Evolutionary conservation across 2,888 invertebrate species (phyloP).

Genomic region (Plagiodera versicolora): DNA sequence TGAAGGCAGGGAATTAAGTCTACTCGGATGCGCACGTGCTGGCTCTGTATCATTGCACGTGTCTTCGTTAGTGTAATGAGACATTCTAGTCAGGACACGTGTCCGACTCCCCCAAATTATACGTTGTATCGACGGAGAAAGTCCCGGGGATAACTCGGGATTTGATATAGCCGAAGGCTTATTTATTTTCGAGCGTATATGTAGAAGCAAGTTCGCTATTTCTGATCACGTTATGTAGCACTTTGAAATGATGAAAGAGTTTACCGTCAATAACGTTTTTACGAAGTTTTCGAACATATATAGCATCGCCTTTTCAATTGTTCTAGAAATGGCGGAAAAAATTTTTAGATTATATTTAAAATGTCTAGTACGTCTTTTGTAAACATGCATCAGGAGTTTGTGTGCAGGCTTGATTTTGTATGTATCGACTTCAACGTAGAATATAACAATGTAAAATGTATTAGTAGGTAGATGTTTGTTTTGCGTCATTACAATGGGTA

Average conservation of each 20-base stretch:
- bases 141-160: slow-evolving; percentile 14
- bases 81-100: slow-evolving; percentile 47
- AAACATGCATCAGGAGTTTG: no score
- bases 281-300: no score
- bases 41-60: slow-evolving; percentile 43
- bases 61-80: slow-evolving; percentile 52
- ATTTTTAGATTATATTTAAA: no score
- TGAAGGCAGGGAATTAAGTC: slow-evolving; percentile 33
- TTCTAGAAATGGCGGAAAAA: no score
- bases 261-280: no score
- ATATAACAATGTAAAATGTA: no score
- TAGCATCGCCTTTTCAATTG: no score
- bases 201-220: not conserved
- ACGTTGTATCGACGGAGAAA: slow-evolving; percentile 18
- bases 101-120: slow-evolving; percentile 40
- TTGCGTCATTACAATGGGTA: no score
- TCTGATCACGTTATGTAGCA: not conserved
- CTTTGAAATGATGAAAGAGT: not conserved
- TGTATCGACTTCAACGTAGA: no score
- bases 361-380: no score
- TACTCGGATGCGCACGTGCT: slow-evolving; percentile 38
- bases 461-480: no score
- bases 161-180: not conserved
- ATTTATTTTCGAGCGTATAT: not conserved
- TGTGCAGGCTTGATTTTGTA: no score